Evolutionary conservation across 2,797 vertebrate genomes (phyloP).

Genomic region (Hemibagrus guttatus): DNA sequence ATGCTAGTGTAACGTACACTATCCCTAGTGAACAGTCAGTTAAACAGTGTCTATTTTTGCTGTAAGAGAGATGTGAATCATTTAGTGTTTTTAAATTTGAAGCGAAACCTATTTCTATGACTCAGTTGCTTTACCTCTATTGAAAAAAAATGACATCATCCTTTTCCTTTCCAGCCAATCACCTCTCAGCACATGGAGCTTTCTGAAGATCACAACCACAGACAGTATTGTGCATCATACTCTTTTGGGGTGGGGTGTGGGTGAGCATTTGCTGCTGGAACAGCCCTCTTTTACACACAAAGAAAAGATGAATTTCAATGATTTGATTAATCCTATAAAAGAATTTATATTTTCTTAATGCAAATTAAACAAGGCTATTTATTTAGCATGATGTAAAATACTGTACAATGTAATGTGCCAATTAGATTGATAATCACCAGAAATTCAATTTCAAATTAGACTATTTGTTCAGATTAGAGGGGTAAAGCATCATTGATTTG

Average conservation of each 20-base stretch:
- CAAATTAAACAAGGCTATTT: background rate
- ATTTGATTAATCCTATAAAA: background rate
- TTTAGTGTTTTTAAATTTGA: slow-evolving; percentile 55
- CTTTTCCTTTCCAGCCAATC: slow-evolving; percentile 76
- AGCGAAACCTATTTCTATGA: slow-evolving; percentile 63
- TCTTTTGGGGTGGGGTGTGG: background rate
- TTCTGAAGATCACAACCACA: slow-evolving; percentile 67
- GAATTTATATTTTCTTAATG: background rate
- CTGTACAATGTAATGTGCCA: background rate
- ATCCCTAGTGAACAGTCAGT: background rate
- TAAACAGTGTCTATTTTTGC: slow-evolving; percentile 51
- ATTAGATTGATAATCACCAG: background rate
- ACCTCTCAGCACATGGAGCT: slow-evolving; percentile 73
- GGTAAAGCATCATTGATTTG: background rate
- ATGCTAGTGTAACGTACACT: background rate
- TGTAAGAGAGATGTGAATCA: background rate
- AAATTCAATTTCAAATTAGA: background rate
- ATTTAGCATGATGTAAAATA: background rate
- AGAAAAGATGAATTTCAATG: background rate
- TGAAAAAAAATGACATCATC: slow-evolving; percentile 81
- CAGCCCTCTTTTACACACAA: background rate
- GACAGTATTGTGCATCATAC: background rate
- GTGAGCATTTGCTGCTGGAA: background rate
- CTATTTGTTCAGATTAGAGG: background rate
- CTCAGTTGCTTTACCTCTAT: slow-evolving; percentile 57